Conservation (phyloP, 2,797 vertebrate genomes). For the Lacerta viridis region DNA sequence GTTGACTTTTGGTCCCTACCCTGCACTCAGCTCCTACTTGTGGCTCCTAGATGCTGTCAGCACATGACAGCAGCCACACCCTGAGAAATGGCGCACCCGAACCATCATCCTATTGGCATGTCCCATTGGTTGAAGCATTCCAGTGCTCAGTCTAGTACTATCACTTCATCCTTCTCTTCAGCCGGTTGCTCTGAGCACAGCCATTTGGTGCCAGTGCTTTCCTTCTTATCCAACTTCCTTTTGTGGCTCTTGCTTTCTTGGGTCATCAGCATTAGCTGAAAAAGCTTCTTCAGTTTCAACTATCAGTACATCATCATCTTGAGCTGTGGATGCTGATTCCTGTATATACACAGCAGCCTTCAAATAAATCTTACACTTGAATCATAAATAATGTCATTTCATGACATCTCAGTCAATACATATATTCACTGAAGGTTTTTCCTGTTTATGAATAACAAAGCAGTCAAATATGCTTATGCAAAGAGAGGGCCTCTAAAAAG, state of each 20-base stretch:
- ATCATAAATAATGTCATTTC: constrained; percentile 21
- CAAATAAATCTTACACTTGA: constrained; percentile 7
- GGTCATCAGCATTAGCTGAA: constrained; percentile 76
- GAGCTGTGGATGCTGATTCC: constrained; percentile 71
- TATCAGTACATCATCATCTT: constrained; percentile 88
- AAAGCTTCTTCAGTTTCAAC: constrained; percentile 91
- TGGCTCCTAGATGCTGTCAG: constrained; percentile 57
- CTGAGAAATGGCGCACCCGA: constrained; percentile 69
- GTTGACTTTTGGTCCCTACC: too few relatives aligned
- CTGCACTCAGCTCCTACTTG: too few relatives aligned
- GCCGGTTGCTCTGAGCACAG: constrained; percentile 82
- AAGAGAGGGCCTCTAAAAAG: not conserved
- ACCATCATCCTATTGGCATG: constrained; percentile 51
- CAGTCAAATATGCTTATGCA: not conserved
- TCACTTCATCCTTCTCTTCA: constrained; percentile 86
- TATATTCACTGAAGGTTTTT: not conserved
- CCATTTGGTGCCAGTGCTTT: constrained; percentile 80
- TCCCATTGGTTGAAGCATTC: constrained; percentile 25
- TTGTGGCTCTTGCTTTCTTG: constrained; percentile 81
- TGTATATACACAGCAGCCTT: not conserved
- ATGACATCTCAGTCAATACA: constrained; percentile 1
- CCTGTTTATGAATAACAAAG: not conserved
- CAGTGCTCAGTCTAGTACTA: constrained; percentile 86
- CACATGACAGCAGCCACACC: constrained; percentile 40
- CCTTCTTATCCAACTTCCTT: constrained; percentile 88